Percentiles rank a stretch among this genome's conserved stretches.
Evolutionary conservation across 2,113 vertebrate species (phyloP).

Genomic region (Clupea harengus): DNA sequence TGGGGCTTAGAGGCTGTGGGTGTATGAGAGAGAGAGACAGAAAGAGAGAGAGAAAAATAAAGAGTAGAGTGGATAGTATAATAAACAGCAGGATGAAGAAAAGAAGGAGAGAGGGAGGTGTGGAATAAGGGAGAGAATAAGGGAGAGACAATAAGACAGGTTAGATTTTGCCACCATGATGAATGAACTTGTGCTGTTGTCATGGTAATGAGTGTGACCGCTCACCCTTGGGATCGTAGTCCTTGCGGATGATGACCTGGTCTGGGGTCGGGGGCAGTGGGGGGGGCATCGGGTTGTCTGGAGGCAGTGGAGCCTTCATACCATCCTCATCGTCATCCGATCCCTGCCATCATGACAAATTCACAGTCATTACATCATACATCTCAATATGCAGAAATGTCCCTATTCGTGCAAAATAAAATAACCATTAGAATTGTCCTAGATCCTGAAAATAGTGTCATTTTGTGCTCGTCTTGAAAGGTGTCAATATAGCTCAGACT

Average conservation of each 20-base stretch:
- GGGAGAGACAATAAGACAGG: neutral
- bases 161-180: neutral
- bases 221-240: conserved; percentile 97
- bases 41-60: neutral
- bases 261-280: conserved; percentile 95
- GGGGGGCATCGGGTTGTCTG: conserved; percentile 93
- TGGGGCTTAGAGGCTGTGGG: conserved; percentile 84
- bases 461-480: too few relatives aligned
- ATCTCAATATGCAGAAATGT: neutral
- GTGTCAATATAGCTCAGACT: too few relatives aligned
- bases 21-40: neutral
- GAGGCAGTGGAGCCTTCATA: conserved; percentile 88
- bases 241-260: conserved; percentile 96
- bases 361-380: neutral
- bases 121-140: too few relatives aligned
- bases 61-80: too few relatives aligned
- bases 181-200: neutral
- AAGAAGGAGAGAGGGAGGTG: neutral
- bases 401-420: neutral
- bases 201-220: neutral
- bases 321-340: conserved; percentile 95
- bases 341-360: conserved; percentile 71
- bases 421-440: neutral
- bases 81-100: neutral
- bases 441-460: neutral